Base-by-base conservation (phyloP, 2,797 vertebrate species). In the Rousettus madagascariensis region DNA sequence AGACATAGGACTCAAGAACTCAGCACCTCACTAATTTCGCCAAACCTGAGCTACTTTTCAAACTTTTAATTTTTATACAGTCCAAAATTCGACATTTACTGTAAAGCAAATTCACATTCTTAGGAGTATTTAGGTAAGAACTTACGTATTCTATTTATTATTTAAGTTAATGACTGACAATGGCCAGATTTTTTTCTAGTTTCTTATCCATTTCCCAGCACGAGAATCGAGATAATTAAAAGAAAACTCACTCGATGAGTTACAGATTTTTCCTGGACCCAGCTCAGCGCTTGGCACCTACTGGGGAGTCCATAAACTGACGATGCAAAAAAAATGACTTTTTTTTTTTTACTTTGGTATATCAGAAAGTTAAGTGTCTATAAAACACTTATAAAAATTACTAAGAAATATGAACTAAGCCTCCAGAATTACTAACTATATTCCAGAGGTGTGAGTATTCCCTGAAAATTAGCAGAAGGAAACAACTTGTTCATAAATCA, bases 401-500 rank as follows among this genome's bases (percentile, higher is more conserved):
- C 15, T 72, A n/a, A 85, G 46, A 68, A 97, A 20, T 57, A 83
- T 30, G 59, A 92, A 97, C 83, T 55, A 65, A 86, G n/a, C 41
- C 84, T 94, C 43, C 65, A 43, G n/a, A 91, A 84, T 53, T 95
- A 77, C 24, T 93, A 93, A 90, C 97, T 89, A 36, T 75, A 91
- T 53, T 86, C 82, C 66, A 88, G 57, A 94, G 38, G 28, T 69
- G 13, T 46, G 92, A 91, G 86, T 94, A 68, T 92, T 96, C 94
- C 46, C 41, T 74, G 28, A 94, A 98, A 97, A 94, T 95, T 63
- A 95, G 96, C 86, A 98, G 97, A 97, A 98, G 97, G 93, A 98
- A 98, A 98, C 95, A 98, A 98, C 98, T 97, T 98, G 95, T 97
- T 97, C 98, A 97, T 97, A 98, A 98, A 98, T 98, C 97, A 98